Evolutionary conservation across 2,797 vertebrate genomes (phyloP), one percentile per base, ranked within the genome.

Genomic region (Setipinna tenuifilis): DNA sequence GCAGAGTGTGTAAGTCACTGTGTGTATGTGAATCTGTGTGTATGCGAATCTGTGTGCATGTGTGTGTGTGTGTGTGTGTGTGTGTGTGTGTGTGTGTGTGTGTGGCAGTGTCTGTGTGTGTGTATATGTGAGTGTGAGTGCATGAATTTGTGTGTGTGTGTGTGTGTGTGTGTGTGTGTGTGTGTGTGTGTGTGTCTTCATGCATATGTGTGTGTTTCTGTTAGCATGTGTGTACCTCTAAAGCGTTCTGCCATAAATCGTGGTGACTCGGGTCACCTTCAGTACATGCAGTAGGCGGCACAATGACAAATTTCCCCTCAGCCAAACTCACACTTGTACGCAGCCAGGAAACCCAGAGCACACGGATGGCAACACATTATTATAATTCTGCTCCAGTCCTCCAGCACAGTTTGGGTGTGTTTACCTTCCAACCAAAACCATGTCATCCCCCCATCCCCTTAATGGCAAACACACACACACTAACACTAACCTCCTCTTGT

Each of bases 341-440:
- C 71, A 3, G 71, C 71, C 71, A 78, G 71, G 31, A 78, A 78
- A 78, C 6, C 35, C 35, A 44, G 71, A 78, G 71, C 71, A 78
- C 71, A 78, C 10, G n/a, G n/a, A 78, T 78, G 35, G 71, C 17
- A 41, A 44, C 71, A 78, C 71, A 78, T 78, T 78, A 54, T 54
- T 54, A 35, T 44, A 21, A 78, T 78, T 78, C 71, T 21, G 71
- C 17, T 21, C 31, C 35, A 78, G 35, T 78, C 71, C 35, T 44
- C 71, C 17, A 35, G 5, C 71, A 9, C 35, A 44, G 1, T 78
- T 78, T 78, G 71, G 71, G 71, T 78, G 71, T 78, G 35, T 78
- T 78, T 78, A 31, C 35, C 71, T 83, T 86, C 25, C 19, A 50
- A 87, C 86, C 86, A 85, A 89, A 90, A 89, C 85, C 86, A 71